Percentiles rank a stretch among this genome's conserved stretches.
Evolutionary conservation across 2,888 invertebrate genomes (phyloP).

Genomic region (Oscheius sp.): DNA sequence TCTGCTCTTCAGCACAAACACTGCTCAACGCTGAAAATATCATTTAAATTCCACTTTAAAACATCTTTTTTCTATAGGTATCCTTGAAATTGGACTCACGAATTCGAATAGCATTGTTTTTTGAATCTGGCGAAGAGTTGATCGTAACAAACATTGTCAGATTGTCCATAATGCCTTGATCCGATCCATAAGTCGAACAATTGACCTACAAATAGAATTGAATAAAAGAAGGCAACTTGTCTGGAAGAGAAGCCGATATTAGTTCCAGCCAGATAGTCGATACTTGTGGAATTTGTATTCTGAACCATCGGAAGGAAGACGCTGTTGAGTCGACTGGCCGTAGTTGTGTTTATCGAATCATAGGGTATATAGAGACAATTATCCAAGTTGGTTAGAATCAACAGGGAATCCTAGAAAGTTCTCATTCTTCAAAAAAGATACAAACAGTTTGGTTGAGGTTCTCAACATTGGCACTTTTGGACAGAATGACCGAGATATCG

Average conservation of each 20-base stretch:
- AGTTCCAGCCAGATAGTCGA: constrained; percentile 18
- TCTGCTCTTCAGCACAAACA: not conserved
- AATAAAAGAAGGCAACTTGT: not conserved
- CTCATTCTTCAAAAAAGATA: not conserved
- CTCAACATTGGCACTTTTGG: constrained; percentile 19
- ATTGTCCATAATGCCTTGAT: constrained; percentile 38
- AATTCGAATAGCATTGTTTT: constrained; percentile 7
- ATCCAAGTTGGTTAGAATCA: constrained; percentile 24
- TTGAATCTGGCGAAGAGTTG: not conserved
- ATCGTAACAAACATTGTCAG: constrained; percentile 22
- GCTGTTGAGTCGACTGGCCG: not conserved
- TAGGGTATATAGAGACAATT: constrained; percentile 17
- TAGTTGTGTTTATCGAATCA: not conserved
- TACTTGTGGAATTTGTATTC: constrained; percentile 25
- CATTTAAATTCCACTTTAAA: too few species aligned
- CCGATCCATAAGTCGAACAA: not conserved
- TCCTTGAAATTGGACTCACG: too few species aligned
- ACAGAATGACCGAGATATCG: constrained; percentile 16
- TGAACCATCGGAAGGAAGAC: constrained; percentile 24
- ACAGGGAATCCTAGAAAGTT: constrained; percentile 5
- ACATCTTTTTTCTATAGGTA: too few species aligned
- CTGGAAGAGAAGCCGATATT: constrained; percentile 25
- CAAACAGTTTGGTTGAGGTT: constrained; percentile 2
- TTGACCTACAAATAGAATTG: not conserved
- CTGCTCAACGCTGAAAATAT: not conserved